Percentiles rank a stretch among this genome's conserved stretches.
These are phyloP conservation scores for Berghia stephanieae DNA, from an alignment of 1,140 invertebrate species.

Conservation along the genomic window DNA sequence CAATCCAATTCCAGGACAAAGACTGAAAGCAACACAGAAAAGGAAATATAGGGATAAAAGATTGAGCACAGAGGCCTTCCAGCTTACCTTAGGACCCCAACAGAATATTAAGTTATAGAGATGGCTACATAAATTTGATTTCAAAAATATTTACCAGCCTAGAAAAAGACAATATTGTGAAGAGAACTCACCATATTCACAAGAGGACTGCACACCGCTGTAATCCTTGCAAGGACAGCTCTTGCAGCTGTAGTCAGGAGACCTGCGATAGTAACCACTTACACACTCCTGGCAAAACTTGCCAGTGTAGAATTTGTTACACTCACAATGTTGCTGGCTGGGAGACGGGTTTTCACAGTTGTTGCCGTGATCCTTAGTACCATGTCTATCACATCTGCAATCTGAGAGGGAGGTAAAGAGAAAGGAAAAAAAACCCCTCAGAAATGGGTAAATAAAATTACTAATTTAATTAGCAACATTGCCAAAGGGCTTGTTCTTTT, in stretches of 20 bases:
- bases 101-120: neutral
- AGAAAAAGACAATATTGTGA: neutral
- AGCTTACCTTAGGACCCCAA: neutral
- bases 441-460: too few species aligned
- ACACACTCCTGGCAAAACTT: constrained; percentile 50
- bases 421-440: too few species aligned
- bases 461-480: too few species aligned
- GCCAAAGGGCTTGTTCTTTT: too few species aligned
- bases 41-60: neutral
- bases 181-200: constrained; percentile 47
- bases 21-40: neutral
- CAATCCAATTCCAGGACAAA: neutral
- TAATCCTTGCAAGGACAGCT: constrained; percentile 44
- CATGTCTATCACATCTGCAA: too few species aligned
- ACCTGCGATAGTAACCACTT: constrained; percentile 44
- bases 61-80: neutral
- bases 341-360: too few species aligned
- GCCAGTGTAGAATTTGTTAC: constrained; percentile 44
- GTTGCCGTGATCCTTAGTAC: too few species aligned
- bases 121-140: neutral
- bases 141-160: neutral
- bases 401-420: too few species aligned
- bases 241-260: constrained; percentile 44
- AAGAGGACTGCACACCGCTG: constrained; percentile 34
- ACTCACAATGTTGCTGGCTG: too few species aligned